Conservation (phyloP, 2,797 vertebrate genomes). For the Anisognathus igniventris region DNA sequence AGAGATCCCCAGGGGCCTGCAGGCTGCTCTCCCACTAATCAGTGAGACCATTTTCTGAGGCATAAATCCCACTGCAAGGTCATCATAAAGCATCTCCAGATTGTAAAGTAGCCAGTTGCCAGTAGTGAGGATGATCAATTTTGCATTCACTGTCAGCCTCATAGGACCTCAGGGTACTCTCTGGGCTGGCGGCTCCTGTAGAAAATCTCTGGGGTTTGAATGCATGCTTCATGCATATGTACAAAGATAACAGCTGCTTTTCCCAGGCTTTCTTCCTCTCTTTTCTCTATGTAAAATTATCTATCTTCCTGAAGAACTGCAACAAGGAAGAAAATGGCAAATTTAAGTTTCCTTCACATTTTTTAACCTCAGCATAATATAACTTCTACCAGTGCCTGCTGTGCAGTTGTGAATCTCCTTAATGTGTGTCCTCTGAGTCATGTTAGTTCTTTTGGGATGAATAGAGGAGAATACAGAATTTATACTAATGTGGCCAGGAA, state of each 20-base stretch:
- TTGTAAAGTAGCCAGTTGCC: neutral
- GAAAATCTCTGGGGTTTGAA: neutral
- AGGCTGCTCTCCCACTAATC: neutral
- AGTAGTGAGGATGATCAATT: neutral
- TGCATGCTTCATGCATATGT: neutral
- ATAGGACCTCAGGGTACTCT: neutral
- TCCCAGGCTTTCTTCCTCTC: neutral
- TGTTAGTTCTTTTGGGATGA: neutral
- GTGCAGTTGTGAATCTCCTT: neutral
- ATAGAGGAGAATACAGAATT: neutral
- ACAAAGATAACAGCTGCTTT: neutral
- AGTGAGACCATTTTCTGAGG: neutral
- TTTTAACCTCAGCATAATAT: neutral
- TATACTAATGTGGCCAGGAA: neutral
- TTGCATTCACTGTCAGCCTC: neutral
- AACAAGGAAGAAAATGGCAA: neutral
- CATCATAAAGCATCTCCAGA: neutral
- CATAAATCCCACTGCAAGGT: neutral
- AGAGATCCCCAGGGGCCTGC: neutral
- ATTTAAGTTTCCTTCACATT: constrained; percentile 2
- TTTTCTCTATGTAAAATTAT: constrained; percentile 12
- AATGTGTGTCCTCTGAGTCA: neutral
- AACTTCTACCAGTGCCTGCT: neutral
- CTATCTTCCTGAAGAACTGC: neutral
- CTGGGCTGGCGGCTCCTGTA: neutral